Base-by-base conservation (phyloP, 2,888 invertebrate species). In the Atrina japonica region DNA sequence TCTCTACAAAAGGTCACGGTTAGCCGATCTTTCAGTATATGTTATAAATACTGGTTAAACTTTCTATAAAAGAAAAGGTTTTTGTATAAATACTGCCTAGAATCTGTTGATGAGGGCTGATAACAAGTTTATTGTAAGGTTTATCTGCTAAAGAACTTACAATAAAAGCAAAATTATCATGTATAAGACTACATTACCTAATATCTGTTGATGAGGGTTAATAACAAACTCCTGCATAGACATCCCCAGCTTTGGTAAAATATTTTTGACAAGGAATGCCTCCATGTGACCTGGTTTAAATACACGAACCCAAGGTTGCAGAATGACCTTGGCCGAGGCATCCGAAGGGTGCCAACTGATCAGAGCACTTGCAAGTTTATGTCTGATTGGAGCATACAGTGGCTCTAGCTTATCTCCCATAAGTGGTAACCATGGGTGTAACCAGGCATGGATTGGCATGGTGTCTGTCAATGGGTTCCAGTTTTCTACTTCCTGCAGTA, bases 391-490 rank as follows among this genome's bases (percentile, higher is more conserved):
- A 0, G 97, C 96, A 92, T 97, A 98, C 41, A 97, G 94, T 2
- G 91, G 90, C 66, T 92, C 92, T 61, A 92, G 81, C 21, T 90
- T 87, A 35, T 90, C 84, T 29, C 87, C 95, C 88, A 98, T 93
- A 7, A 96, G 91, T 0, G 95, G 94, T 71, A 97, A 93, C 99
- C 99, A 99, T 0, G 99, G 99, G 90, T 98, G 95, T 73, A 98
- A 94, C 99, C 99, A 99, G 3, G 95, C 94, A 90, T 99, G 98
- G 78, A 99, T 95, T 16, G 99, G 99, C 77, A 97, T 94, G 0
- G 96, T 96, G 89, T 99, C 99, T 0, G 95, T 95, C 1, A 97
- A 93, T 0, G 99, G 99, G 92, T 99, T 96, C 99, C 99, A 99
- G 64, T 77, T 83, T 52, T 95, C 93, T 0, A 97, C 97, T 79